Conservation (phyloP, 2,113 vertebrate species). For the Sphyrna mokarran region DNA sequence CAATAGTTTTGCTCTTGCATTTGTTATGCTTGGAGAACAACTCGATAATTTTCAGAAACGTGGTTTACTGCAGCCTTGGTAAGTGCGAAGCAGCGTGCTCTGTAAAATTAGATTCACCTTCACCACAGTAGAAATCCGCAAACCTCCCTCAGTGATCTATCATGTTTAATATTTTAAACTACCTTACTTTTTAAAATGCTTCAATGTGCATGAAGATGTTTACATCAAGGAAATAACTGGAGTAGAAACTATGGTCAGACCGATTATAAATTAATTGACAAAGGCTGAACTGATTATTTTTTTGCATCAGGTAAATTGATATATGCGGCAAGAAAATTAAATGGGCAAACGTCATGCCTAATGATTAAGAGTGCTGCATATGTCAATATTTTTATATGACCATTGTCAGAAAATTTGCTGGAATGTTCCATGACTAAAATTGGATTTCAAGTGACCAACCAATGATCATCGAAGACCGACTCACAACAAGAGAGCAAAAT, state of each 20-base stretch:
- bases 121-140: neutral
- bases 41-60: neutral
- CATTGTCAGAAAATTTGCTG: neutral
- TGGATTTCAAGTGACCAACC: neutral
- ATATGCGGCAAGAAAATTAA: neutral
- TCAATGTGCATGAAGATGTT: neutral
- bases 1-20: neutral
- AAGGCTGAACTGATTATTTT: neutral
- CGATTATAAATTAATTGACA: neutral
- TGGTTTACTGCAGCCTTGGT: neutral
- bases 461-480: neutral
- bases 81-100: neutral
- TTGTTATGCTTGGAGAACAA: neutral
- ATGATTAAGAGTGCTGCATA: neutral
- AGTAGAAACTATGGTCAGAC: neutral
- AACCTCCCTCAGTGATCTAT: neutral
- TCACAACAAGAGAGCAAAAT: neutral
- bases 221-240: neutral
- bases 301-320: neutral
- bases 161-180: neutral
- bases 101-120: neutral
- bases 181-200: neutral
- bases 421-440: neutral
- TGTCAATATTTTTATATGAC: neutral
- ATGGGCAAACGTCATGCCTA: neutral